A percentile compares a stretch with the other conserved stretches of the same genome.
phyloP scores from a whole-genome alignment of 2,113 vertebrate genomes.

The Hippocampus mohnikei region DNA sequence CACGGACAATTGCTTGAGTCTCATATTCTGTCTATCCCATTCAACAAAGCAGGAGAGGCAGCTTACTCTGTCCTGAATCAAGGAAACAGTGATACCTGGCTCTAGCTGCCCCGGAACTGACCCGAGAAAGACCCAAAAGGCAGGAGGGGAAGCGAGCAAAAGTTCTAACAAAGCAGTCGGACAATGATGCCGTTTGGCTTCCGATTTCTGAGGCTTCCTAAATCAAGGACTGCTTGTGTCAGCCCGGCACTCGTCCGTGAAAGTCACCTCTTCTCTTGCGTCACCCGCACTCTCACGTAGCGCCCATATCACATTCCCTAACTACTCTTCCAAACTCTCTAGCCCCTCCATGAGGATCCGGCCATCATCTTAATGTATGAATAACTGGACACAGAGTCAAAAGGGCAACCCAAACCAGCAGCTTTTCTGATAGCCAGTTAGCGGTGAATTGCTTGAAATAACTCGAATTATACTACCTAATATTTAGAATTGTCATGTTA shows the following conservation, averaged over 20 bases:
- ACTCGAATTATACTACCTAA: no score
- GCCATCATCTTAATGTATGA: neutral
- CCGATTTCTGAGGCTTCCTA: slow-evolving; percentile 56
- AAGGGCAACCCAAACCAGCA: neutral
- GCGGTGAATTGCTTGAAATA: neutral
- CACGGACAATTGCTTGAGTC: neutral
- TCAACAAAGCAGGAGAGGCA: slow-evolving; percentile 75
- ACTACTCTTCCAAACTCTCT: slow-evolving; percentile 1
- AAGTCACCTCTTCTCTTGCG: slow-evolving; percentile 57
- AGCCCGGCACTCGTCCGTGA: slow-evolving; percentile 61
- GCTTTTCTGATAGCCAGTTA: neutral
- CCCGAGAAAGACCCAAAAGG: slow-evolving; percentile 56
- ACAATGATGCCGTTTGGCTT: slow-evolving; percentile 46
- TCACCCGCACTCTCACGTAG: neutral
- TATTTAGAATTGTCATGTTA: no score
- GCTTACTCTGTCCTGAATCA: slow-evolving; percentile 76
- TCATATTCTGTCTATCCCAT: slow-evolving; percentile 78
- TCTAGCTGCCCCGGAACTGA: slow-evolving; percentile 67
- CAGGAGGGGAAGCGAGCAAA: slow-evolving; percentile 25
- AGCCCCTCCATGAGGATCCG: slow-evolving; percentile 12
- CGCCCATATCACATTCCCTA: slow-evolving; percentile 4
- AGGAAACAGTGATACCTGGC: slow-evolving; percentile 75
- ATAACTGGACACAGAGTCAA: neutral
- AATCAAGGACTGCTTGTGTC: slow-evolving; percentile 65
- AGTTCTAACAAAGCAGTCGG: slow-evolving; percentile 54